Evolutionary conservation across 1,140 invertebrate species (phyloP).

Genomic region (Magallana ariakensis): DNA sequence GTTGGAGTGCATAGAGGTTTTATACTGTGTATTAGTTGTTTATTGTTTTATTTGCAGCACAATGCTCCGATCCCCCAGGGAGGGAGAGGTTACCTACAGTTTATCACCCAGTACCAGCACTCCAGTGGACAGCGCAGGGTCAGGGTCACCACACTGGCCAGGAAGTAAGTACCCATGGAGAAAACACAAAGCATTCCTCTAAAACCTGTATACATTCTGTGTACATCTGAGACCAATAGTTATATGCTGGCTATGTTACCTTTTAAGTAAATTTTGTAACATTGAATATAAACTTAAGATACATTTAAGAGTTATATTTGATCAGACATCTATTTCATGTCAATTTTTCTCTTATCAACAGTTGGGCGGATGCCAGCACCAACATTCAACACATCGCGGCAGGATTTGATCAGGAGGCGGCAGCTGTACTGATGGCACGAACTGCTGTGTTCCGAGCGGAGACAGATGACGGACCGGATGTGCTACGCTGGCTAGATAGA

Average conservation of each 20-base stretch:
- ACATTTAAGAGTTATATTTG: no score
- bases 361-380: constrained; percentile 82
- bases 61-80: constrained; percentile 96
- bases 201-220: no score
- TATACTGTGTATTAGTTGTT: background rate
- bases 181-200: no score
- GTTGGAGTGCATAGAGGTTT: background rate
- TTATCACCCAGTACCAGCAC: constrained; percentile 99
- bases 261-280: no score
- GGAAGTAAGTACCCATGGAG: constrained; percentile 86
- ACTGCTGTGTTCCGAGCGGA: constrained; percentile 97
- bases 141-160: constrained; percentile 96
- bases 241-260: background rate
- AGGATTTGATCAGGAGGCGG: constrained; percentile 98
- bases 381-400: constrained; percentile 85
- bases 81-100: constrained; percentile 95
- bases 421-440: constrained; percentile 97
- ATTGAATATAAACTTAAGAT: no score
- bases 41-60: constrained; percentile 83
- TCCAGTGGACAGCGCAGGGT: constrained; percentile 96
- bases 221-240: no score
- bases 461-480: constrained; percentile 95
- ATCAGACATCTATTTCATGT: no score
- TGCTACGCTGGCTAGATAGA: constrained; percentile 98
- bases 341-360: constrained; percentile 55